Conservation (phyloP, 1,140 invertebrate species). For the Solen grandis region DNA sequence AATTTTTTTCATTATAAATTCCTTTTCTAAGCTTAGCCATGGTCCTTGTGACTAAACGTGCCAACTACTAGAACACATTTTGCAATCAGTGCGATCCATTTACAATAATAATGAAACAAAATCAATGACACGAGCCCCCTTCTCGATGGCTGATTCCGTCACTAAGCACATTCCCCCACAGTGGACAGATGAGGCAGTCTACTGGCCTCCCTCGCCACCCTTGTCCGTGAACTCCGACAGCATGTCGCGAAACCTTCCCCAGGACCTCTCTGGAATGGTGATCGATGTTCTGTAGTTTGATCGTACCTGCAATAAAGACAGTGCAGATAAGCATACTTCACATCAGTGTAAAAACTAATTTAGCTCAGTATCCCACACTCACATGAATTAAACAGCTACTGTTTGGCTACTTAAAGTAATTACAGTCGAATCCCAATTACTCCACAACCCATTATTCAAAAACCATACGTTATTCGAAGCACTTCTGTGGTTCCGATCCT, state of each 20-base stretch:
- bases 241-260: conserved; percentile 97
- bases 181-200: conserved; percentile 4
- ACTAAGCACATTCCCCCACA: conserved; percentile 64
- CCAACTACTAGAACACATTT: conserved; percentile 33
- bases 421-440: no score
- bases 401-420: no score
- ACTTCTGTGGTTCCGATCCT: no score
- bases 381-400: no score
- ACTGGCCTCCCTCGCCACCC: conserved; percentile 54
- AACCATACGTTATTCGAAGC: no score
- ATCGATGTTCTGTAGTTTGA: conserved; percentile 96
- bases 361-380: no score
- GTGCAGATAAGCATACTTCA: no score
- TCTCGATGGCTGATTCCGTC: conserved; percentile 54
- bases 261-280: conserved; percentile 98
- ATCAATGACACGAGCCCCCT: conserved; percentile 44
- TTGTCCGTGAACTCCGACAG: conserved; percentile 87
- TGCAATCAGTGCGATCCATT: conserved; percentile 32
- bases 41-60: not conserved
- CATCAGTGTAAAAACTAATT: no score
- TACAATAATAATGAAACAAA: conserved; percentile 54
- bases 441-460: no score
- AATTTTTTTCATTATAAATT: not conserved
- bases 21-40: not conserved
- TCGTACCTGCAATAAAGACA: conserved; percentile 88